phyloP scores from a whole-genome alignment of 1,140 invertebrate species.

The Sarcophaga bullata region DNA sequence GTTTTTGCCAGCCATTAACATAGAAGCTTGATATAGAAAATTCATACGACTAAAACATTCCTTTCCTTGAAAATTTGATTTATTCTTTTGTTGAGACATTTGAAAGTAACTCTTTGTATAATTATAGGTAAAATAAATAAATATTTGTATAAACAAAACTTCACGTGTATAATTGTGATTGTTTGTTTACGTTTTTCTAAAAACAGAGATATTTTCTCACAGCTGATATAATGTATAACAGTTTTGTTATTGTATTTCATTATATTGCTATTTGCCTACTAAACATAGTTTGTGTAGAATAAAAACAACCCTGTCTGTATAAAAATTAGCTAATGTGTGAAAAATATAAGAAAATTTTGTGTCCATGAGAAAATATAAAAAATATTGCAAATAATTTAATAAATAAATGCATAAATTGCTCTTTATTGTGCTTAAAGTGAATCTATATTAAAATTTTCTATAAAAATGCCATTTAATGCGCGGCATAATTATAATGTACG shows the following conservation, averaged over 20 bases:
- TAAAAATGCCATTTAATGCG: constrained; percentile 17
- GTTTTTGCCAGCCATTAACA: constrained; percentile 45
- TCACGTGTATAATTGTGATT: not conserved
- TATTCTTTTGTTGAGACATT: constrained; percentile 29
- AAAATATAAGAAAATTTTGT: not conserved
- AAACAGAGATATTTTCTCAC: not conserved
- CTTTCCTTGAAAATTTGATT: constrained; percentile 44
- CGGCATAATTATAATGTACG: not conserved
- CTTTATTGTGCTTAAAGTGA: not conserved
- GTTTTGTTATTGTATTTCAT: not conserved
- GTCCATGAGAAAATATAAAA: not conserved
- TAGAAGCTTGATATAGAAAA: constrained; percentile 48
- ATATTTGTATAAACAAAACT: not conserved
- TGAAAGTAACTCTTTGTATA: constrained; percentile 4
- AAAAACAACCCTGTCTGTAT: not conserved
- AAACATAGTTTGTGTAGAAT: not conserved
- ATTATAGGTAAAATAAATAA: not conserved
- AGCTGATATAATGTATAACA: not conserved
- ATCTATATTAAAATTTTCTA: not conserved
- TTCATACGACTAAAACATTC: constrained; percentile 49
- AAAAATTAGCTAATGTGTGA: not conserved
- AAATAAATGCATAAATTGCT: not conserved
- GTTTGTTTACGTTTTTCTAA: not conserved
- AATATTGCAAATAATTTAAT: not conserved
- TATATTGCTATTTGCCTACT: constrained; percentile 1